A percentile compares a stretch with the other conserved stretches of the same genome.
phyloP scores from a whole-genome alignment of 2,113 vertebrate genomes.

The Bettongia penicillata region DNA sequence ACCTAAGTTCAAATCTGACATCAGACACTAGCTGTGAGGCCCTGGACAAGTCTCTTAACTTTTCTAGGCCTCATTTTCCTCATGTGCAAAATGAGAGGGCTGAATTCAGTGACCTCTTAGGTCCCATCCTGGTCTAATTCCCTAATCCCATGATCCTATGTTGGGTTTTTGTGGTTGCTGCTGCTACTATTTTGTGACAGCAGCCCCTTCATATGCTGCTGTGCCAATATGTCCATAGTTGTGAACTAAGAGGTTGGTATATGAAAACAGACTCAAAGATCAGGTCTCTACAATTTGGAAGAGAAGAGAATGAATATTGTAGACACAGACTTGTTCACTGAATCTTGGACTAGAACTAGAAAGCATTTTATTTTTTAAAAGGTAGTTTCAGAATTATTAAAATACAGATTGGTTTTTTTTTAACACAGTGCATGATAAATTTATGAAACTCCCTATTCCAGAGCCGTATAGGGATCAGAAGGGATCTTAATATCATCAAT shows the following conservation, averaged over 20 bases:
- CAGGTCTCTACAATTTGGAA: not conserved
- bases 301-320: not conserved
- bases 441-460: not conserved
- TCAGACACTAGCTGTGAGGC: not conserved
- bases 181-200: not conserved
- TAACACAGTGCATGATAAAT: not conserved
- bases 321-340: not conserved
- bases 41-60: not conserved
- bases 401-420: not conserved
- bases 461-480: not conserved
- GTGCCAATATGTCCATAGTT: not conserved
- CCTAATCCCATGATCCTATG: not conserved
- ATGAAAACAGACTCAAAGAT: not conserved
- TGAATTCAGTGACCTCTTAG: not conserved
- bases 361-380: not conserved
- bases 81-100: not conserved
- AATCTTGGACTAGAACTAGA: not conserved
- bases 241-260: not conserved
- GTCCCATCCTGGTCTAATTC: not conserved
- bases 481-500: not conserved
- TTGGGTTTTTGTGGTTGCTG: not conserved
- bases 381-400: not conserved
- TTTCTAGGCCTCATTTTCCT: not conserved
- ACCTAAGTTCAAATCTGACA: not conserved
- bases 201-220: not conserved